These are phyloP conservation scores for Todiramphus chloris DNA, from an alignment of 2,113 vertebrate species.

Conservation along the genomic window DNA sequence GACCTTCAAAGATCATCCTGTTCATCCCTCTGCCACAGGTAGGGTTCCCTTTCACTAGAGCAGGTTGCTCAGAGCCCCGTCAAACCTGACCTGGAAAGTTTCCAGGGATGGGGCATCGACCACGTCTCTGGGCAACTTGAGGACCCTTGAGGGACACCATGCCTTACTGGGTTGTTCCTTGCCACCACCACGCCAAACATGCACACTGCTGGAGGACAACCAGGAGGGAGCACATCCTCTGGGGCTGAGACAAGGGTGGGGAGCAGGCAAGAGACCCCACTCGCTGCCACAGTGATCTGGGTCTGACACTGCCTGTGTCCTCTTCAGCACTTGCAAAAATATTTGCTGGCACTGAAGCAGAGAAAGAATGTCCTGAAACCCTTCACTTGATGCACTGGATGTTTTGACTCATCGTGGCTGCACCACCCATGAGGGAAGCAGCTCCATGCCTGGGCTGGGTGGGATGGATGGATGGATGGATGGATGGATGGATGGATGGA, in stretches of 20 bases:
- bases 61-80: background rate
- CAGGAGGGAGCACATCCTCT: too few relatives aligned
- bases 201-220: too few relatives aligned
- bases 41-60: background rate
- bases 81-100: background rate
- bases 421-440: accelerated
- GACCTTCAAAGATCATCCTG: background rate
- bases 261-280: background rate
- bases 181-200: too few relatives aligned
- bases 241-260: background rate
- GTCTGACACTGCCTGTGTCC: background rate
- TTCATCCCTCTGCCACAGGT: background rate
- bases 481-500: background rate
- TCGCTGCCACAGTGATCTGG: background rate
- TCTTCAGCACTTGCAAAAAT: background rate
- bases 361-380: background rate
- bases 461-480: background rate
- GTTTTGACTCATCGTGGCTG: background rate
- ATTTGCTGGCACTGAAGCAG: background rate
- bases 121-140: background rate
- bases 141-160: background rate
- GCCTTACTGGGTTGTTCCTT: background rate
- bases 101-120: background rate
- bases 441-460: background rate
- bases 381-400: accelerated